Evolutionary conservation across 2,888 invertebrate species (phyloP), one percentile per base, ranked within the genome.

Genomic region (Drosophila mercatorum): DNA sequence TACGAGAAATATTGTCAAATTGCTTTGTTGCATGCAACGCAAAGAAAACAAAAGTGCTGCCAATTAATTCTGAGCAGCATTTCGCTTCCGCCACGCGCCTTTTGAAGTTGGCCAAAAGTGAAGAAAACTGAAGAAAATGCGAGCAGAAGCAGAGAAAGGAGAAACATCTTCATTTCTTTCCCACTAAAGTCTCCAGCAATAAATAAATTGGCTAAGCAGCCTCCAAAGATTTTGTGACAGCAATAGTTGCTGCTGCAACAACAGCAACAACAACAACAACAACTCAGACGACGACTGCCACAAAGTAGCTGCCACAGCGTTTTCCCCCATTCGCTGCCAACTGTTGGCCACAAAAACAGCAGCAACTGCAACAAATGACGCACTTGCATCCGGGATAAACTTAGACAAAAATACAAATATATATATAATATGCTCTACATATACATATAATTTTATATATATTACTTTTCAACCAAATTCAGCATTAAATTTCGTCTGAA

Each of bases 21-120:
- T 76, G 68, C 74, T 77, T 67, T 82, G 83, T 67, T 67, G 83
- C 83, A 75, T 79, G 82, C 83, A 69, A 68, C 72, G 14, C 52
- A 26, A 40, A 46, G 12, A 63, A 43, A 14, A 56, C 43, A 56
- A 59, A 70, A 43, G 34, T 51, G 56, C 75, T 65, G 68, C 75
- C 78, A 79, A 81, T 78, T 78, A 81, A 81, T 73, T 76, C 53
- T 60, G 58, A 31, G 51, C 46, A 64, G 61, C 36, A 65, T 51
- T 56, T 51, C 51, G 34, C 60, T 77, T 80, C 81, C 78, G 72
- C 60, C 26, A 52, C 56, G 49, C 44, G 55, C 49, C 78, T 58
- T 80, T 77, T 80, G 76, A 77, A 53, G 77, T 71, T 31, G 53
- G 43, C 66, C 53, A 49, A 12, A 34, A 51, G 17, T 11, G 68